Percentiles rank a stretch among this genome's conserved stretches.
Evolutionary conservation across 2,888 invertebrate species (phyloP).

Genomic region (Galerucella nymphaeae): DNA sequence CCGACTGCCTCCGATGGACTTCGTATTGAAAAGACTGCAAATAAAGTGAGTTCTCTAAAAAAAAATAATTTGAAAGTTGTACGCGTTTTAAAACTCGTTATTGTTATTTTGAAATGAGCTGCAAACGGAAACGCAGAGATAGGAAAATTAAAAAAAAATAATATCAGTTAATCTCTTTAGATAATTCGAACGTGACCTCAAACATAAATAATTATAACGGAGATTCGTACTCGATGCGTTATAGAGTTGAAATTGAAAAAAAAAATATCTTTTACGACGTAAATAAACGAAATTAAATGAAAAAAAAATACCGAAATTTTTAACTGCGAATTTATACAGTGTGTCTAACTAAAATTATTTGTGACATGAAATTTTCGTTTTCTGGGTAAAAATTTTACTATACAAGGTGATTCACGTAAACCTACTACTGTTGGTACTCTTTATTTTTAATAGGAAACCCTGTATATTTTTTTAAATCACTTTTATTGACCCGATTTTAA

Average conservation of each 20-base stretch:
- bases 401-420: too few relatives aligned
- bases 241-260: not conserved
- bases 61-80: not conserved
- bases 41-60: slow-evolving; percentile 56
- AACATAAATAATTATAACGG: slow-evolving; percentile 6
- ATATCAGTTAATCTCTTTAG: not conserved
- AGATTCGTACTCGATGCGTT: not conserved
- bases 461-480: too few relatives aligned
- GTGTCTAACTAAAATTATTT: too few relatives aligned
- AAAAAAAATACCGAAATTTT: too few relatives aligned
- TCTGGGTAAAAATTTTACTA: too few relatives aligned
- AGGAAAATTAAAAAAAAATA: not conserved
- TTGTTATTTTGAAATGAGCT: not conserved
- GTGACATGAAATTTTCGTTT: too few relatives aligned
- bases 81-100: not conserved
- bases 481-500: too few relatives aligned
- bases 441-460: too few relatives aligned
- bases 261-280: not conserved
- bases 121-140: not conserved
- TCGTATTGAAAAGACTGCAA: slow-evolving; percentile 63
- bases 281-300: not conserved
- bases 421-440: too few relatives aligned
- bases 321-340: too few relatives aligned
- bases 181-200: slow-evolving; percentile 10
- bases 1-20: slow-evolving; percentile 67